Percentiles rank a stretch among this genome's conserved stretches.
Conservation (phyloP, 1,140 invertebrate species). For the Polypedilum vanderplanki region DNA sequence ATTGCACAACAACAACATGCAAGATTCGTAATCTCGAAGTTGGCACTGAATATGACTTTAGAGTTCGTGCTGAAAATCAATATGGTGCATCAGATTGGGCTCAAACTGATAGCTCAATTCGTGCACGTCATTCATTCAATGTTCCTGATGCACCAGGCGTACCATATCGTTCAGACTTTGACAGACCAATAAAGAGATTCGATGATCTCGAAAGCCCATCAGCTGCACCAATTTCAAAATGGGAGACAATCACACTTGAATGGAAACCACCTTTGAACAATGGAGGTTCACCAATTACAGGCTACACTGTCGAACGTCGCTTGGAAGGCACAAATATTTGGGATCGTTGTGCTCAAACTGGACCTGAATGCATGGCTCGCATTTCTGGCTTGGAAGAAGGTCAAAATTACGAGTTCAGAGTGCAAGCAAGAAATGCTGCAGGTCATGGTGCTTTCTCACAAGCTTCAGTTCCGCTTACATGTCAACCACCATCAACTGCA, state of each 20-base stretch:
- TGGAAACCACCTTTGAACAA: constrained; percentile 92
- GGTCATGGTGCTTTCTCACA: constrained; percentile 88
- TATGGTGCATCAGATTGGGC: constrained; percentile 92
- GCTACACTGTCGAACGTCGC: constrained; percentile 90
- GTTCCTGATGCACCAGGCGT: constrained; percentile 82
- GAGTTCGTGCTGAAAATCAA: constrained; percentile 95
- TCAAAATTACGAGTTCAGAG: constrained; percentile 95
- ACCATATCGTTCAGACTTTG: constrained; percentile 70
- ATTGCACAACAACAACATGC: constrained; percentile 79
- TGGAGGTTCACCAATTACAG: constrained; percentile 83
- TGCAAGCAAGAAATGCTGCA: constrained; percentile 91
- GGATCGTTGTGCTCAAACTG: constrained; percentile 35
- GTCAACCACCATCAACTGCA: constrained; percentile 74
- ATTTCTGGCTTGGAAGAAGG: constrained; percentile 80
- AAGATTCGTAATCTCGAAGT: constrained; percentile 86
- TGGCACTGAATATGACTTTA: constrained; percentile 91
- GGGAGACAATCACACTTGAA: constrained; percentile 46
- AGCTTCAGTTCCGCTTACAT: constrained; percentile 83
- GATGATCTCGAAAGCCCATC: constrained; percentile 46
- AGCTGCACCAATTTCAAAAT: constrained; percentile 82
- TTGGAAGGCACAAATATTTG: constrained; percentile 49
- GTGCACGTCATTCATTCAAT: constrained; percentile 94
- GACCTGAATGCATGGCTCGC: neutral
- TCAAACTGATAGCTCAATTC: constrained; percentile 77
- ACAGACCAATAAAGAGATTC: neutral